Evolutionary conservation across 1,140 invertebrate genomes (phyloP).

Genomic region (Scylla paramamosain): DNA sequence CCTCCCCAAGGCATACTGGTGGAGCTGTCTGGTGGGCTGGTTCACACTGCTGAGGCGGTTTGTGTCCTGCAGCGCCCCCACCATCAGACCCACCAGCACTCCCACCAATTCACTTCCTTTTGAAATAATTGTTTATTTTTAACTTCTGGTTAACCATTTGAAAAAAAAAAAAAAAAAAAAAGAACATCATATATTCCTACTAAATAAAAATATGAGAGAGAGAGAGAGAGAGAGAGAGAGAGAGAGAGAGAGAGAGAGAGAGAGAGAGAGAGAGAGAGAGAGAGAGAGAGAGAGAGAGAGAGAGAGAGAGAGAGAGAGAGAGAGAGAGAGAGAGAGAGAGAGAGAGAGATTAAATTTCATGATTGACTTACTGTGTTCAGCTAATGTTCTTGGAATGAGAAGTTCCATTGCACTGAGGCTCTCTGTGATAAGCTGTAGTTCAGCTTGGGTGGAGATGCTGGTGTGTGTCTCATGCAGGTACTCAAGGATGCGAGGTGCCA

Average conservation of each 20-base stretch:
- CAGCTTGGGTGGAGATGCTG: conserved; percentile 83
- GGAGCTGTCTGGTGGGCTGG: conserved; percentile 86
- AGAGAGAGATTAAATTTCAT: too few species aligned
- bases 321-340: too few species aligned
- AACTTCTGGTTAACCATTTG: neutral
- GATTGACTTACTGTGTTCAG: conserved; percentile 86
- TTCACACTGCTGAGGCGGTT: conserved; percentile 84
- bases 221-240: too few species aligned
- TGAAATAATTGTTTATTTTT: conserved; percentile 25
- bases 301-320: too few species aligned
- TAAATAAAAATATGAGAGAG: neutral
- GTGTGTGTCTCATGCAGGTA: conserved; percentile 83
- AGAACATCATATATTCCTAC: neutral
- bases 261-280: too few species aligned
- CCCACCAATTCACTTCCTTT: conserved; percentile 93
- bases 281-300: too few species aligned
- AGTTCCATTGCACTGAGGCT: conserved; percentile 87
- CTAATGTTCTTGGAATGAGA: conserved; percentile 87
- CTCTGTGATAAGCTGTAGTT: conserved; percentile 86
- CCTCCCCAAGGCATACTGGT: conserved; percentile 92
- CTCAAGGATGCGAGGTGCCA: conserved; percentile 88
- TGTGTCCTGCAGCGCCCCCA: conserved; percentile 89
- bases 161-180: neutral
- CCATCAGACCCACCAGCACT: conserved; percentile 92
- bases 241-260: too few species aligned